Evolutionary conservation across 2,113 vertebrate genomes (phyloP).

Genomic region (Cryptotis parvus): DNA sequence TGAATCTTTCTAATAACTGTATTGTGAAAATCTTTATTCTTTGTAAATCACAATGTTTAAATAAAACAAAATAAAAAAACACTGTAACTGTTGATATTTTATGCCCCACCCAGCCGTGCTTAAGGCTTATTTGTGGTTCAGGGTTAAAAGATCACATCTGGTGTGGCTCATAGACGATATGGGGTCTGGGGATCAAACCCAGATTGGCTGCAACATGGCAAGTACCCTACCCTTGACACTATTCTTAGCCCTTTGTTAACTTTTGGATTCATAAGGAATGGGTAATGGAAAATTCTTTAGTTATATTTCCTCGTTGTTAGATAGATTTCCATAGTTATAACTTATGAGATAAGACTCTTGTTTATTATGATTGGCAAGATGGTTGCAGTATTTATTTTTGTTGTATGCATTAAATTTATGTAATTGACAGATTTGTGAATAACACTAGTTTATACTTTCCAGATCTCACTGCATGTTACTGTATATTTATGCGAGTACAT

Average conservation of each 20-base stretch:
- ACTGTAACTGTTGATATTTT: no score
- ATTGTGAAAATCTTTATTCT: no score
- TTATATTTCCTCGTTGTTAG: neutral
- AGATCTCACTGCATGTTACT: slow-evolving; percentile 51
- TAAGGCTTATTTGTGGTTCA: no score
- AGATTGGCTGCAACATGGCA: no score
- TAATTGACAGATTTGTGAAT: slow-evolving; percentile 45
- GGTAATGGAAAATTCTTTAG: neutral
- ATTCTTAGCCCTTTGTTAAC: neutral
- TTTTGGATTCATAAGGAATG: neutral
- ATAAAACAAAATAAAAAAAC: no score
- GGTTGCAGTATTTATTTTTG: slow-evolving; percentile 42
- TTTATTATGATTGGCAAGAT: slow-evolving; percentile 43
- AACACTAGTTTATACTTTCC: neutral
- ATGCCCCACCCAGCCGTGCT: no score
- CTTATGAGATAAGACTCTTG: neutral
- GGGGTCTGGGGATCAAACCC: no score
- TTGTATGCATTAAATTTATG: neutral
- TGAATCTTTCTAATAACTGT: no score
- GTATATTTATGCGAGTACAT: slow-evolving; percentile 57
- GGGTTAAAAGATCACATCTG: no score
- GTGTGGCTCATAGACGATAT: no score
- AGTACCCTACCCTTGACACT: no score
- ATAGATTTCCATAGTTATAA: neutral
- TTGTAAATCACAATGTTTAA: no score